Conservation (phyloP, 1,140 invertebrate species). For the Harlomillsia oculata region DNA sequence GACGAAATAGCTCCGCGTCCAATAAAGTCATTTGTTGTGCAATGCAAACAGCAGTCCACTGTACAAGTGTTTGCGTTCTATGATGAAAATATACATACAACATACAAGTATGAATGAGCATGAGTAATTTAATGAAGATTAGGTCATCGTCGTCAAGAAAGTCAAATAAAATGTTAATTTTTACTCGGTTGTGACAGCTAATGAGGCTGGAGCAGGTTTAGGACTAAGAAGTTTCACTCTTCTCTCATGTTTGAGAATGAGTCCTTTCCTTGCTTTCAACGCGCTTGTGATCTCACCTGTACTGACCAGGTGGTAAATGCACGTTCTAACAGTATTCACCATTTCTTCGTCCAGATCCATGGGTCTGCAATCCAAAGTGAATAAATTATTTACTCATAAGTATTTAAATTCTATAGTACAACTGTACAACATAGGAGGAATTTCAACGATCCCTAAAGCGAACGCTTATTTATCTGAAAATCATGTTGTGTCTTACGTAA, state of each 20-base stretch:
- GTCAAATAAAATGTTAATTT: too few species aligned
- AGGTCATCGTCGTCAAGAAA: too few species aligned
- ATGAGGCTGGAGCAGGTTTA: slow-evolving; percentile 43
- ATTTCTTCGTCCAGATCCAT: slow-evolving; percentile 68
- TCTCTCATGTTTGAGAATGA: slow-evolving; percentile 80
- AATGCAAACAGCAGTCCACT: slow-evolving; percentile 83
- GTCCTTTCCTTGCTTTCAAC: slow-evolving; percentile 77
- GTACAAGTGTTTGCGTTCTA: slow-evolving; percentile 64
- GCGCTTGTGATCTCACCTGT: slow-evolving; percentile 70
- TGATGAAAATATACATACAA: slow-evolving; percentile 29
- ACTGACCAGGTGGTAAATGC: slow-evolving; percentile 78
- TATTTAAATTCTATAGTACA: slow-evolving; percentile 3
- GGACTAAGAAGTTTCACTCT: slow-evolving; percentile 50
- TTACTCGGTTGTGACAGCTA: slow-evolving; percentile 40
- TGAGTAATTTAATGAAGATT: too few species aligned
- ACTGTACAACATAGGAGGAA: neutral
- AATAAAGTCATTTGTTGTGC: slow-evolving; percentile 98
- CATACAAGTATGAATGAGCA: neutral
- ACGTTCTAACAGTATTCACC: slow-evolving; percentile 70
- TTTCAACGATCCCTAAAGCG: neutral
- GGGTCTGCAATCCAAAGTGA: slow-evolving; percentile 48
- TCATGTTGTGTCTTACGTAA: slow-evolving; percentile 62
- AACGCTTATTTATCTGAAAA: neutral
- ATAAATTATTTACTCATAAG: slow-evolving; percentile 10
- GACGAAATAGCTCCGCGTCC: slow-evolving; percentile 89